Evolutionary conservation across 1,140 invertebrate species (phyloP).

Genomic region (Acromyrmex echinatior): DNA sequence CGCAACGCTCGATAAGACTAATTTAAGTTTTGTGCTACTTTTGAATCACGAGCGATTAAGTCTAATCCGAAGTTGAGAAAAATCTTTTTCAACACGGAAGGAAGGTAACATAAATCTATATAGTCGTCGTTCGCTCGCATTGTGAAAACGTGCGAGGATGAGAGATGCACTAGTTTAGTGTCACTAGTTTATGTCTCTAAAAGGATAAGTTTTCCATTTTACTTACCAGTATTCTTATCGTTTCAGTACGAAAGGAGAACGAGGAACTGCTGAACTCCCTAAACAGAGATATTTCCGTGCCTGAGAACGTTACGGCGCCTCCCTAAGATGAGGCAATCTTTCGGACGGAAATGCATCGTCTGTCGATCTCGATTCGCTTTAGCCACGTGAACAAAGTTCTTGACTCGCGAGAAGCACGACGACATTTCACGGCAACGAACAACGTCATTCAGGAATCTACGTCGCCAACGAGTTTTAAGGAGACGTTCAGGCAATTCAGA

Average conservation of each 20-base stretch:
- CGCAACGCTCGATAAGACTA: conserved; percentile 15
- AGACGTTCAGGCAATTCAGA: conserved; percentile 3
- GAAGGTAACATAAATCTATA: conserved; percentile 2
- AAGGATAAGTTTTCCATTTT: conserved; percentile 12
- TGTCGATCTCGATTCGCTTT: conserved; percentile 13
- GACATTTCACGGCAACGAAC: not conserved
- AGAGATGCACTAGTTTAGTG: not conserved
- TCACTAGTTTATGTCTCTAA: not conserved
- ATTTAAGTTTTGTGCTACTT: conserved; percentile 22
- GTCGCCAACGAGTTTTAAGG: not conserved
- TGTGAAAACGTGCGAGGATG: not conserved
- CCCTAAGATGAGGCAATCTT: conserved; percentile 65
- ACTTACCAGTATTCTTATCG: conserved; percentile 25
- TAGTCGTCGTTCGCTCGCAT: not conserved
- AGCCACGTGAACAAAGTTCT: conserved; percentile 22
- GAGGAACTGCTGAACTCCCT: conserved; percentile 86
- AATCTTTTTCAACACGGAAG: conserved; percentile 1
- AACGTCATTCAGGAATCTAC: not conserved
- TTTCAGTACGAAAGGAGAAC: conserved; percentile 86
- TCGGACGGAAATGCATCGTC: conserved; percentile 61
- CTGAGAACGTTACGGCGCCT: conserved; percentile 78
- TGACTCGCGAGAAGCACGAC: conserved; percentile 1
- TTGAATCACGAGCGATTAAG: conserved; percentile 10
- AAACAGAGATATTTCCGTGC: conserved; percentile 80
- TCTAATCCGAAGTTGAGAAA: conserved; percentile 14